Conservation (phyloP, 2,113 vertebrate species). For the Ifrita kowaldi region DNA sequence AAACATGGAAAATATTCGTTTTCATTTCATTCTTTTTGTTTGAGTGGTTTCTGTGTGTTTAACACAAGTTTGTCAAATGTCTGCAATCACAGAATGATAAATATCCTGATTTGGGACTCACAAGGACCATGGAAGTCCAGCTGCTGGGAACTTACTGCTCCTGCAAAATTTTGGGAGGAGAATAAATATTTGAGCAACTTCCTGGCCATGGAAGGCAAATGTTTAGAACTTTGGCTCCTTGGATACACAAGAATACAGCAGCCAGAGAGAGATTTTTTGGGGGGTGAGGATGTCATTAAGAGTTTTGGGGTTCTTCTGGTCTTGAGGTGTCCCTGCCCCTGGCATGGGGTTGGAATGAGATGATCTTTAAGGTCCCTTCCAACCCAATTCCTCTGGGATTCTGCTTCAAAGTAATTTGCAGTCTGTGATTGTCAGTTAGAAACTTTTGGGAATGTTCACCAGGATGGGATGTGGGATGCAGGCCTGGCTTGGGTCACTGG, state of each 20-base stretch:
- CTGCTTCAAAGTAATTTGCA: not conserved
- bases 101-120: not conserved
- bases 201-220: not conserved
- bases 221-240: not conserved
- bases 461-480: not conserved
- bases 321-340: not conserved
- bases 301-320: not conserved
- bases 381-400: not conserved
- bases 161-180: not conserved
- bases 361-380: not conserved
- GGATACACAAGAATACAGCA: not conserved
- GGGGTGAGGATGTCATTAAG: not conserved
- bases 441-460: fast-evolving
- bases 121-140: not conserved
- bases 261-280: fast-evolving
- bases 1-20: fast-evolving
- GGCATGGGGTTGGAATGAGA: not conserved
- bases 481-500: not conserved
- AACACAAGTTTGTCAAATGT: not conserved
- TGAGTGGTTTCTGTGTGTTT: not conserved
- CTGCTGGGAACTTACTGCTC: not conserved
- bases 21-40: not conserved
- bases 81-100: not conserved
- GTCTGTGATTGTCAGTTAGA: not conserved
- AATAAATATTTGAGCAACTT: not conserved